Base-by-base conservation (phyloP, 2,113 vertebrate genomes). In the Lichenostomus cassidix region DNA sequence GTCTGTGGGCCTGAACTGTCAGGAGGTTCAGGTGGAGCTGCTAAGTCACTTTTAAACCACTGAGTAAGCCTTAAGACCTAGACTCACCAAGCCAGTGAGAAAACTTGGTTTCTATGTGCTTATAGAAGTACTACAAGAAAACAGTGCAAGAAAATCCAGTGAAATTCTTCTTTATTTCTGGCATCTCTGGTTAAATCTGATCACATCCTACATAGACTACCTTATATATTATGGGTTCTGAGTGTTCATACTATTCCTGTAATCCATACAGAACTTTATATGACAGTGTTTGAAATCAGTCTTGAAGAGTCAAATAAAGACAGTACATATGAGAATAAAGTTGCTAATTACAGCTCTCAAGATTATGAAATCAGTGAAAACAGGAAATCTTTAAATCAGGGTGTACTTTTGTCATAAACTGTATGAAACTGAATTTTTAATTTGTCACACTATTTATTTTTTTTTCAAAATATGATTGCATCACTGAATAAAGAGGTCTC, bases 1-100 rank as follows among this genome's bases (percentile, higher is more conserved):
- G 15, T n/a, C 42, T 19, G 4, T 18, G 16, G 8, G 31, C 7
- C 23, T 81, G 28, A 12, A 64, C 5, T 31, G 15, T 39, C 47
- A 27, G 21, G 5, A 83, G 8, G 15, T 44, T 59, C 44, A 63
- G 5, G 19, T 18, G 3, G 7, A 69, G 4, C 5, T 80, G 11
- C 3, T 58, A 17, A 39, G 8, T 28, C 1, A 0, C 27, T 63
- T 58, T 37, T 23, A 64, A 37, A 65, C 4, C 1, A 2, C 3
- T 29, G 35, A 35, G 20, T 39, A 9, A 85, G 5, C 5, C 14
- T 52, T 56, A 77, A 83, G n/a, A 62, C 11, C 22, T 73, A 37
- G 15, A 49, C 11, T 41, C n/a, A 46, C 25, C 29, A 74, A 7
- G 4, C 1, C n/a, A 69, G 12, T 5, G 37, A 49, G 3, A 86